phyloP scores from a whole-genome alignment of 2,113 vertebrate species.

The Sylvietta virens region DNA sequence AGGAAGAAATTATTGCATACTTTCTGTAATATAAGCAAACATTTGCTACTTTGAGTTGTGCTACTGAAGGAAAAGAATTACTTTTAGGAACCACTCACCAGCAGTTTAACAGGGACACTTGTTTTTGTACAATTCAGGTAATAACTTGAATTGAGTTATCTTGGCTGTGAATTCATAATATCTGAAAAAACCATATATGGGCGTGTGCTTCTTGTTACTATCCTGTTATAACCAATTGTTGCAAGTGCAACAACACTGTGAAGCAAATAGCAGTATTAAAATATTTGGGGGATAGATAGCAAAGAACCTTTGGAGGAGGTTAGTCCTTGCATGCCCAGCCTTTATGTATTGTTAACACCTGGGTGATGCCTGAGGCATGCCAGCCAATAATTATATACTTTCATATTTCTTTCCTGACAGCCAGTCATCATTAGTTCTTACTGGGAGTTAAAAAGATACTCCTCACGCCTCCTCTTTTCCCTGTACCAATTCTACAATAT shows the following conservation, averaged over 20 bases:
- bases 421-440: slow-evolving; percentile 66
- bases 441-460: slow-evolving; percentile 5
- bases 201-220: not conserved
- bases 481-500: not conserved
- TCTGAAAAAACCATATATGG: not conserved
- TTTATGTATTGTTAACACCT: slow-evolving; percentile 67
- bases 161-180: not conserved
- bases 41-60: not conserved
- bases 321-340: slow-evolving; percentile 68
- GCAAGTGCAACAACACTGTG: not conserved
- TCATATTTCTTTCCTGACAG: slow-evolving; percentile 63
- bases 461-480: not conserved
- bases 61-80: not conserved
- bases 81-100: not conserved
- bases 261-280: not conserved
- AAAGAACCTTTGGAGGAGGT: slow-evolving; percentile 40
- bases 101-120: not conserved
- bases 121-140: not conserved
- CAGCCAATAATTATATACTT: slow-evolving; percentile 64
- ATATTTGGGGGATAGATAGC: slow-evolving; percentile 13
- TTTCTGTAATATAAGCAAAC: not conserved
- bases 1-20: not conserved
- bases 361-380: slow-evolving; percentile 69
- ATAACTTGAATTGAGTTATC: not conserved
- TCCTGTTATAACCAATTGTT: not conserved